Conservation (phyloP, 2,797 vertebrate genomes). For the Microctenopoma steveboyesi region DNA sequence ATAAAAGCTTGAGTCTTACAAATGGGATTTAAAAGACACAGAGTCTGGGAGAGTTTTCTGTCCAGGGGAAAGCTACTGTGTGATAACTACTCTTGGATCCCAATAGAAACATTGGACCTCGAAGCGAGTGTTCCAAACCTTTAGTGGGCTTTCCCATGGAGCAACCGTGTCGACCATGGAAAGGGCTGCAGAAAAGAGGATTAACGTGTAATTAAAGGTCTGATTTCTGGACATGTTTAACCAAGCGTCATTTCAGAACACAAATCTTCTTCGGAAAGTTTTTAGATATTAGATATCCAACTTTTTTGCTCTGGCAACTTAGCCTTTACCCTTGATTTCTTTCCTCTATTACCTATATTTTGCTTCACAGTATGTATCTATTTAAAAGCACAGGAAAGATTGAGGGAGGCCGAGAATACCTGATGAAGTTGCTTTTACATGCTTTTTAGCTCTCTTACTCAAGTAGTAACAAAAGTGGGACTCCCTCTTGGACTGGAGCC, state of each 20-base stretch:
- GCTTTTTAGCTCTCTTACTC: conserved; percentile 36
- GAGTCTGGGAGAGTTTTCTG: conserved; percentile 31
- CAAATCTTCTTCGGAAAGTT: conserved; percentile 66
- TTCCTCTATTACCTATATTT: background rate
- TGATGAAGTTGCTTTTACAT: conserved; percentile 22
- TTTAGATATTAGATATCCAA: conserved; percentile 50
- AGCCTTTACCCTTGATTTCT: background rate
- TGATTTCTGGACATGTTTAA: conserved; percentile 76
- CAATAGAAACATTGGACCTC: conserved; percentile 60
- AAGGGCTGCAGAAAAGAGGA: conserved; percentile 72
- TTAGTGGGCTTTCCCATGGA: conserved; percentile 52
- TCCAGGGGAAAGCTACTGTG: conserved; percentile 42
- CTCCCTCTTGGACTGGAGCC: conserved; percentile 44
- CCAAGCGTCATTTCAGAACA: conserved; percentile 54
- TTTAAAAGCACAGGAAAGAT: conserved; percentile 2
- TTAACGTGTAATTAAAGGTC: conserved; percentile 75
- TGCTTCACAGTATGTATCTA: background rate
- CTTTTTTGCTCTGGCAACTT: conserved; percentile 3
- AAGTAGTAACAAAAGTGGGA: conserved; percentile 30
- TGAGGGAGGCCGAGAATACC: conserved; percentile 12
- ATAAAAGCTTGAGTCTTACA: conserved; percentile 16
- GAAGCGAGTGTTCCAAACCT: conserved; percentile 55
- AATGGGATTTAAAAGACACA: conserved; percentile 21
- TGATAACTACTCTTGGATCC: conserved; percentile 42
- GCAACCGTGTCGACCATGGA: conserved; percentile 46